A percentile compares a stretch with the other conserved stretches of the same genome.
Evolutionary conservation across 2,797 vertebrate genomes (phyloP).

Genomic region (Phalanger gymnotis): DNA sequence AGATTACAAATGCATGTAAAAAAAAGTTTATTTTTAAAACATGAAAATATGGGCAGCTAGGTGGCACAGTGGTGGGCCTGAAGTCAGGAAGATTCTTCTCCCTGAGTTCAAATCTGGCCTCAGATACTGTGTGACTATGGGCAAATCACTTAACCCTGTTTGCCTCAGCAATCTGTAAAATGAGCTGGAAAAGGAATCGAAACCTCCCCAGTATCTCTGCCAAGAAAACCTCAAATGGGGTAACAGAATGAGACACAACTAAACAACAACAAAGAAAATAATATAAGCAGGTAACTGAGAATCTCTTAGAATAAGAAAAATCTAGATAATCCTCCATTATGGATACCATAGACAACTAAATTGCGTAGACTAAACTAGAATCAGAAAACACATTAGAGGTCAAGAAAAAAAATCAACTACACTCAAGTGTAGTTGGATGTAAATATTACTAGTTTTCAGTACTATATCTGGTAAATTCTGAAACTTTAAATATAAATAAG

Average conservation of each 20-base stretch:
- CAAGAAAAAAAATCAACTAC: not conserved
- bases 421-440: not conserved
- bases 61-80: not conserved
- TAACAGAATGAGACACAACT: not conserved
- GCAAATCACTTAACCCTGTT: not conserved
- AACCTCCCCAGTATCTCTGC: not conserved
- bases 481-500: not conserved
- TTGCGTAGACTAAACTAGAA: not conserved
- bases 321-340: not conserved
- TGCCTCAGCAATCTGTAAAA: not conserved
- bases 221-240: not conserved
- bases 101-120: not conserved
- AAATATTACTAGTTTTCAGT: not conserved
- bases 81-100: not conserved
- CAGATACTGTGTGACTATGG: not conserved
- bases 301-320: not conserved
- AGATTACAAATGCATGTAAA: not conserved
- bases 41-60: not conserved
- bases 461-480: not conserved
- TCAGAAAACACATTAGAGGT: not conserved
- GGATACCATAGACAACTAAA: not conserved
- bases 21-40: not conserved
- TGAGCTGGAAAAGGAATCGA: not conserved
- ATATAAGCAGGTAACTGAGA: not conserved
- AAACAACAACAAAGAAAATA: not conserved